Evolutionary conservation across 1,140 invertebrate species (phyloP).

Genomic region (Drosophila tropicalis): DNA sequence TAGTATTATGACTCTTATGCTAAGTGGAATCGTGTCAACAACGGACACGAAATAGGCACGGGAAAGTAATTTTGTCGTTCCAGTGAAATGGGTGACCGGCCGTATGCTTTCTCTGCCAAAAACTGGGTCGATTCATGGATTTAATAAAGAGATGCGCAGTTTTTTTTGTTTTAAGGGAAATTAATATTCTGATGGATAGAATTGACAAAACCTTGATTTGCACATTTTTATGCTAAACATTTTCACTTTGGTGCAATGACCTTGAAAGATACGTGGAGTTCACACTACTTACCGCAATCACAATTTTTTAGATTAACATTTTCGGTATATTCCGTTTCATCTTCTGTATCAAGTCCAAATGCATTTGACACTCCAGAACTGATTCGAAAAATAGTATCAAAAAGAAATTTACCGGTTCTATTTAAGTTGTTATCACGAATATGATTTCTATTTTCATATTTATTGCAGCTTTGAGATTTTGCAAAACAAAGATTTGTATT

Average conservation of each 20-base stretch:
- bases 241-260: not conserved
- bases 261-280: not conserved
- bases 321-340: slow-evolving; percentile 82
- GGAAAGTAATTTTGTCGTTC: slow-evolving; percentile 3
- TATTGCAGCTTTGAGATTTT: slow-evolving; percentile 50
- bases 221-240: not conserved
- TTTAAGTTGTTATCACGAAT: slow-evolving; percentile 52
- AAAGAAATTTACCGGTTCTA: slow-evolving; percentile 85
- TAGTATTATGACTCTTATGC: not conserved
- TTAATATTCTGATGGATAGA: not conserved
- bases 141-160: slow-evolving; percentile 4
- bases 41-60: slow-evolving; percentile 4
- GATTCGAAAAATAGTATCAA: slow-evolving; percentile 87
- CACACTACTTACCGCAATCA: slow-evolving; percentile 85
- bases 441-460: slow-evolving; percentile 37
- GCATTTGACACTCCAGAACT: slow-evolving; percentile 83
- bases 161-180: not conserved
- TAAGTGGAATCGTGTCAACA: not conserved
- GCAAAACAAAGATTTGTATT: slow-evolving; percentile 43
- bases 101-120: slow-evolving; percentile 8
- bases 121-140: slow-evolving; percentile 10
- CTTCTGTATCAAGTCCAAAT: slow-evolving; percentile 83
- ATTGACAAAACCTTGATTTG: not conserved
- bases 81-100: not conserved
- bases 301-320: slow-evolving; percentile 85